A percentile compares a stretch with the other conserved stretches of the same genome.
These are phyloP conservation scores for Ariopsis seemanni DNA, from an alignment of 2,113 vertebrate species.

Conservation along the genomic window DNA sequence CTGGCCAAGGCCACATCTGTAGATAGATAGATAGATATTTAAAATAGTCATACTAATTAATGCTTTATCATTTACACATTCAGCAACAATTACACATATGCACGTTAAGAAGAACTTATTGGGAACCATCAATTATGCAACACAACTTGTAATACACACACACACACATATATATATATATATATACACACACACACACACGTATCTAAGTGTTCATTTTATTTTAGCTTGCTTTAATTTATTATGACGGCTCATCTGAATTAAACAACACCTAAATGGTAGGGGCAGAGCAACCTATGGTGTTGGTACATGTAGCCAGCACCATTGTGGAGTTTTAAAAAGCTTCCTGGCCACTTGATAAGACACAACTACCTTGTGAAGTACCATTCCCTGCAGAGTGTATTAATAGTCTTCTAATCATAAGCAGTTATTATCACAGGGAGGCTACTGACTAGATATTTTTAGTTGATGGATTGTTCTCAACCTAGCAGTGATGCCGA, in stretches of 20 bases:
- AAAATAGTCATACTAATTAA: neutral
- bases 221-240: neutral
- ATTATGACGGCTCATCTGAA: neutral
- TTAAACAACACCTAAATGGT: neutral
- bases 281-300: neutral
- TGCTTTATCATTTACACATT: neutral
- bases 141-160: neutral
- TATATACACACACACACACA: neutral
- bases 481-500: neutral
- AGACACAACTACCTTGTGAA: neutral
- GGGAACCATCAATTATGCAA: neutral
- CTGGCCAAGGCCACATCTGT: slow-evolving; percentile 80
- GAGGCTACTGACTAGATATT: neutral
- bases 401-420: neutral
- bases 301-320: neutral
- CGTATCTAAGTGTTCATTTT: neutral
- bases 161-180: neutral
- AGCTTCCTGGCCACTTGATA: neutral
- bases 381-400: neutral
- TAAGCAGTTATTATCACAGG: neutral
- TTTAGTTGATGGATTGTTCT: neutral
- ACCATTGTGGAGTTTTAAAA: neutral
- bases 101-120: neutral
- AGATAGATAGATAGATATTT: slow-evolving; percentile 11
- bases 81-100: slow-evolving; percentile 1